Base-by-base conservation (phyloP, 2,888 invertebrate genomes). In the Fabriciana adippe region DNA sequence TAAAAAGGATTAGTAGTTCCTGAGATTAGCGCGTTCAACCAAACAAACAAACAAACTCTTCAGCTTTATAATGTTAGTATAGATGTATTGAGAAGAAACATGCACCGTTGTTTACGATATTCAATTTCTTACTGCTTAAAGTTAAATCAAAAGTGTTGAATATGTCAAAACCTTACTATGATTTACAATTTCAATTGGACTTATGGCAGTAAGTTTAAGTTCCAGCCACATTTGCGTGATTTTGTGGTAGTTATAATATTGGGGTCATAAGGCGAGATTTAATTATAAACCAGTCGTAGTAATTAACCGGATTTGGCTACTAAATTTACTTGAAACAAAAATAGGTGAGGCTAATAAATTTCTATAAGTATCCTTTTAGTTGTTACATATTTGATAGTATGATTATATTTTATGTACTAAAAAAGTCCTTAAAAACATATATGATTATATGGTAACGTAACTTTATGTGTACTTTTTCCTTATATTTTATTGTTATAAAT, bases 231-330 rank as follows among this genome's bases (percentile, higher is more conserved):
- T 54, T 73, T 72, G 72, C 73, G 71, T 74, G 73, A 71, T 72
- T 65, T 68, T 64, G 45, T 71, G 67, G 66, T 68, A 65, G 55
- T 59, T 55, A 62, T 48, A 66, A 61, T 68, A 69, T 70, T 71
- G 63, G 69, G 73, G 72, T 74, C 72, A 69, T 70, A 74, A 74
- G 68, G 68, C 72, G 60, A 65, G 68, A 72, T 70, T 73, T 72
- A 70, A 68, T 72, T 72, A 69, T 67, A 72, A 71, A 68, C 64
- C 59, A 66, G 70, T 65, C 26, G 64, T 51, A 51, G 66, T 67
- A 69, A 64, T 72, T 66, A 71, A 73, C 69, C 67, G 63, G 72
- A 72, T 71, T 69, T 66, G 60, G 67, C 64, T 59, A 67, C 61
- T 72, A 71, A 72, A 71, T 67, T 69, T 64, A 66, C 64, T 63